Evolutionary conservation across 2,888 invertebrate genomes (phyloP).

Genomic region (Leucophenga maculata): DNA sequence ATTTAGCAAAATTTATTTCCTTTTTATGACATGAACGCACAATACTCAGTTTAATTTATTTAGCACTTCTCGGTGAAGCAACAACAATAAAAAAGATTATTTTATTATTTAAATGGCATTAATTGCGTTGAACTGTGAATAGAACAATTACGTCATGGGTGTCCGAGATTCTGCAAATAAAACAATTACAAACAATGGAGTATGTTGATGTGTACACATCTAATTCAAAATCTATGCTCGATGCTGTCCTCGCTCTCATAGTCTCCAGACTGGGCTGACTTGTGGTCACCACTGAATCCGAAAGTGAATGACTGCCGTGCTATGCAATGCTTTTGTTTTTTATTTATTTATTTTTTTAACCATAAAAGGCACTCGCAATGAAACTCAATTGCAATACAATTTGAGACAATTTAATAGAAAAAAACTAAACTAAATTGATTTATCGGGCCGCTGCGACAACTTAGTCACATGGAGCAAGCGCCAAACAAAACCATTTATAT

Average conservation of each 20-base stretch:
- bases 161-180: neutral
- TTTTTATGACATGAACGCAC: no score
- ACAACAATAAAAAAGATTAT: slow-evolving; percentile 1
- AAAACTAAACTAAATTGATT: slow-evolving; percentile 52
- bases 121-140: neutral
- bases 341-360: neutral
- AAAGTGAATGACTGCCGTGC: slow-evolving; percentile 20
- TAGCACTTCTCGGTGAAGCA: neutral
- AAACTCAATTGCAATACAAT: slow-evolving; percentile 44
- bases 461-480: no score
- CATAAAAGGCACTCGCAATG: neutral
- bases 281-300: neutral
- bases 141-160: neutral
- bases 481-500: slow-evolving; percentile 28
- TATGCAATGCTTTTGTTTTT: slow-evolving; percentile 3
- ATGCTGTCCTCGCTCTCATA: neutral
- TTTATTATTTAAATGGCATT: slow-evolving; percentile 4
- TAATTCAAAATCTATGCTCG: no score
- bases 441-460: slow-evolving; percentile 56
- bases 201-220: no score
- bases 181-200: neutral
- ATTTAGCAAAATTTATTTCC: no score
- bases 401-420: slow-evolving; percentile 50
- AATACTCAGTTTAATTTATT: neutral
- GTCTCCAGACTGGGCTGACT: neutral